A percentile compares a stretch with the other conserved stretches of the same genome.
Conservation (phyloP, 23 tunicate genomes). For the Trididemnum nubilum region DNA sequence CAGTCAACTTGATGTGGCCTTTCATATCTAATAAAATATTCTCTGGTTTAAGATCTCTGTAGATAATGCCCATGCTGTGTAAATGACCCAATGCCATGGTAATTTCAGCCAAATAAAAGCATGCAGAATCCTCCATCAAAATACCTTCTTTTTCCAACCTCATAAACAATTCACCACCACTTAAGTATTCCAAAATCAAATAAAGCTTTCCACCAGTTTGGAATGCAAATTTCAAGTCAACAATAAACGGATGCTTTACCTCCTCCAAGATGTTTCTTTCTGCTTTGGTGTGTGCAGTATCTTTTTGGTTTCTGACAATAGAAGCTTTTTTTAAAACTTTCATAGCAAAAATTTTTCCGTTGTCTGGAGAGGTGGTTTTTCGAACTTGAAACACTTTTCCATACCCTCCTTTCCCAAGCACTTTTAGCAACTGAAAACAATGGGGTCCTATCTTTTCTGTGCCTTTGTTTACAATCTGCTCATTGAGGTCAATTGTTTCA, state of each 20-base stretch:
- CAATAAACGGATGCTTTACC: constrained; percentile 97
- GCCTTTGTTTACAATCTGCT: constrained; percentile 73
- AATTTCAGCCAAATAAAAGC: constrained; percentile 95
- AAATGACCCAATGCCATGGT: constrained; percentile 88
- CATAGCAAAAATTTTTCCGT: constrained; percentile 88
- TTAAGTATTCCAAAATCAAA: constrained; percentile 85
- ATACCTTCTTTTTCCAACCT: constrained; percentile 95
- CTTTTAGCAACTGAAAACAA: constrained; percentile 89
- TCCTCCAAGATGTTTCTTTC: constrained; percentile 98
- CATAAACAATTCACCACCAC: constrained; percentile 98
- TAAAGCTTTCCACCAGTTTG: constrained; percentile 97
- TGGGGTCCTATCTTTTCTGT: constrained; percentile 84
- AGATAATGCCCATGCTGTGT: constrained; percentile 85
- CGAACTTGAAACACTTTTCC: constrained; percentile 99
- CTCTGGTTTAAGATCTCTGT: constrained; percentile 93
- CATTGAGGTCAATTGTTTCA: constrained; percentile 85
- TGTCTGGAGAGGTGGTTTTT: constrained; percentile 72
- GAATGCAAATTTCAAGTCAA: constrained; percentile 90
- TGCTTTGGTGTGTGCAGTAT: constrained; percentile 98
- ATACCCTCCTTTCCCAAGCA: constrained; percentile 97
- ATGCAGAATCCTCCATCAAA: constrained; percentile 95
- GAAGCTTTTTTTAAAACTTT: constrained; percentile 97
- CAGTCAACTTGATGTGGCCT: constrained; percentile 97
- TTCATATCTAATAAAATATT: constrained; percentile 86
- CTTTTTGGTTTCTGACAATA: constrained; percentile 93